Evolutionary conservation across 2,797 vertebrate species (phyloP).

Genomic region (Cetoscarus ocellatus): DNA sequence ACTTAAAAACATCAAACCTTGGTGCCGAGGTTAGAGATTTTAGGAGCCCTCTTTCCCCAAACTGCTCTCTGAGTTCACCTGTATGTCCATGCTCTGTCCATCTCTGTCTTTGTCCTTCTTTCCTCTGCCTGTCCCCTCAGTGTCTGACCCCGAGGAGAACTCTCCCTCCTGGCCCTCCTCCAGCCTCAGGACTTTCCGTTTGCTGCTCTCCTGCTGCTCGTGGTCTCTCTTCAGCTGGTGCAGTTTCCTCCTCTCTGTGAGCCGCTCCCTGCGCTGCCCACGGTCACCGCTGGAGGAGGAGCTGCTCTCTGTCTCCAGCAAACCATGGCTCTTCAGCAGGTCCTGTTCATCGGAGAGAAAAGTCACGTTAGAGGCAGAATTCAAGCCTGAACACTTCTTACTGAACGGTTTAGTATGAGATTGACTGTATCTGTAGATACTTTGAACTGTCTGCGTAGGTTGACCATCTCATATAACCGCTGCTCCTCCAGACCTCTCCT

Average conservation of each 20-base stretch:
- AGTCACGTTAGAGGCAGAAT: background rate
- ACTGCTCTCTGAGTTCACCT: constrained; percentile 78
- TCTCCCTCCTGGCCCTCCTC: constrained; percentile 82
- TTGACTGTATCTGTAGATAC: constrained; percentile 56
- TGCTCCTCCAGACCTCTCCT: constrained; percentile 92
- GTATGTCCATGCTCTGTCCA: constrained; percentile 86
- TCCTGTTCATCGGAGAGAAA: constrained; percentile 75
- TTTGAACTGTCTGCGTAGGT: constrained; percentile 94
- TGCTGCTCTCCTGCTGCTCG: constrained; percentile 77
- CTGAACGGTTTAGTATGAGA: background rate
- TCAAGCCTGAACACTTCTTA: background rate
- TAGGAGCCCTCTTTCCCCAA: background rate
- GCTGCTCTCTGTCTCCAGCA: constrained; percentile 73
- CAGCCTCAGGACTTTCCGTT: constrained; percentile 88
- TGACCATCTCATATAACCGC: constrained; percentile 93
- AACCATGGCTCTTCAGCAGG: constrained; percentile 85
- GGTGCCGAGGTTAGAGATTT: background rate
- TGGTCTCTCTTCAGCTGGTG: constrained; percentile 89
- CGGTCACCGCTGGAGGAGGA: constrained; percentile 58
- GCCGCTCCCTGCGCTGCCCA: constrained; percentile 79
- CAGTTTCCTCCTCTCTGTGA: constrained; percentile 85
- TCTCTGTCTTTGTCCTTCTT: constrained; percentile 49
- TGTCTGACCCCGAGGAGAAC: constrained; percentile 81
- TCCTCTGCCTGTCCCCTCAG: constrained; percentile 59
- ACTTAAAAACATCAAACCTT: background rate